Base-by-base conservation (phyloP, 2,888 invertebrate species). In the Ctena decussata region DNA sequence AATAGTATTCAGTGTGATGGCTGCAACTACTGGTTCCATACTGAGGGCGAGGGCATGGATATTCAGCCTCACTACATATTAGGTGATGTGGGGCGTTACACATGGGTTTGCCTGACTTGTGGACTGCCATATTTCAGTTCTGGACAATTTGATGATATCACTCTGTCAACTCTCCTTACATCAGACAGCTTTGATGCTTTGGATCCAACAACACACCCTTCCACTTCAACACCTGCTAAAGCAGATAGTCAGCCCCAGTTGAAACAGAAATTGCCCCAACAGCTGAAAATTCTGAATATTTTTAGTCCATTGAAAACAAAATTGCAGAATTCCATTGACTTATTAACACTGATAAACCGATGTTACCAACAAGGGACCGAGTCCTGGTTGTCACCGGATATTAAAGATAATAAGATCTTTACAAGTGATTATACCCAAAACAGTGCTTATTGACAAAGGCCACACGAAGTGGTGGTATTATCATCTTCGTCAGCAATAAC, bases 1-100 rank as follows among this genome's bases (percentile, higher is more conserved):
- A 49, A 74, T 53, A 41, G 32, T 8, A 74, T 74, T 21, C 74
- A 74, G 32, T 74, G 74, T 32, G 74, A 74, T 53, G 35, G 53
- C 8, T 73, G 73, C 27, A 46, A 73, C 30, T 27, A 18, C n/a
- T 73, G 73, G 73, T 44, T 41, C 44, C 73, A 73, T 30, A 41
- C 30, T 44, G 46, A 24, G 5, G 41, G 73, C 24, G 32, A 24
- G 53, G 46, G 53, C 24, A 53, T 74, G 53, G 32, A 18, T 27
- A 35, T 46, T 32, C 21, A 44, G 32, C 0, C 24, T 12, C 49
- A 49, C 74, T 5, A 74, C 5, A n/a, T 53, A 18, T 21, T 53
- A n/a, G 18, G 53, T 53, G 53, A 53, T 5, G 15, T 18, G 8
- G 53, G 21, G 21, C 8, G 53, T n/a, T 53, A 53, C 21, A 53